Evolutionary conservation across 2,888 invertebrate genomes (phyloP), one percentile per base, ranked within the genome.

Genomic region (Archips xylosteana): DNA sequence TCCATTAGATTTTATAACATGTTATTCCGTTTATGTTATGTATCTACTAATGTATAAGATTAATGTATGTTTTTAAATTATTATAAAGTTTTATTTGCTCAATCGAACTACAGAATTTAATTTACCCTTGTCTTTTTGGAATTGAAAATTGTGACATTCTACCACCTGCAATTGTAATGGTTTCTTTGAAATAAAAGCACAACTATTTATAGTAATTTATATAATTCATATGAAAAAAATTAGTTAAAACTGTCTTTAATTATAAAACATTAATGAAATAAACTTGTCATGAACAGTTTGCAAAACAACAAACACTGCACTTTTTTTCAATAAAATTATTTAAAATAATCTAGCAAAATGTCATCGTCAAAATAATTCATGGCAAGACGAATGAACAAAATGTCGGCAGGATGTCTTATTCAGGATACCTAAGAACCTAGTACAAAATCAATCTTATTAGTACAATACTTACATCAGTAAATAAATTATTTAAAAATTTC

Each of bases 1-100:
- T 92, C 91, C 92, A 92, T 89, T 88, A 93, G 91, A 92, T 93
- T 94, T 94, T 94, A 93, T 93, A 92, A 88, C 85, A 86, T 90
- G 92, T 93, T 94, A 92, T 92, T 92, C 90, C 90, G 89, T 90
- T 88, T 89, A 91, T 91, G 91, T 91, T 89, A 69, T 63, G 67
- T 66, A 65, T 61, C 49, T 70, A 54, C 61, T 90, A 91, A 87
- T 80, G 84, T n/a, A 77, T 89, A 91, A 92, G 91, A 88, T 89
- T 87, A 89, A 91, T 83, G 83, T 88, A 87, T 85, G 85, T 82
- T 65, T 54, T 60, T 87, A 88, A 89, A 90, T 89, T 90, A 82
- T 88, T 91, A 90, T 89, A 87, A 88, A 87, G 83, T 87, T 90
- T 92, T 88, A 87, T 92, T 92, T 93, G 93, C 93, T 94, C 93